These are phyloP conservation scores for Lontra canadensis DNA, from an alignment of 2,113 vertebrate species.

Conservation along the genomic window DNA sequence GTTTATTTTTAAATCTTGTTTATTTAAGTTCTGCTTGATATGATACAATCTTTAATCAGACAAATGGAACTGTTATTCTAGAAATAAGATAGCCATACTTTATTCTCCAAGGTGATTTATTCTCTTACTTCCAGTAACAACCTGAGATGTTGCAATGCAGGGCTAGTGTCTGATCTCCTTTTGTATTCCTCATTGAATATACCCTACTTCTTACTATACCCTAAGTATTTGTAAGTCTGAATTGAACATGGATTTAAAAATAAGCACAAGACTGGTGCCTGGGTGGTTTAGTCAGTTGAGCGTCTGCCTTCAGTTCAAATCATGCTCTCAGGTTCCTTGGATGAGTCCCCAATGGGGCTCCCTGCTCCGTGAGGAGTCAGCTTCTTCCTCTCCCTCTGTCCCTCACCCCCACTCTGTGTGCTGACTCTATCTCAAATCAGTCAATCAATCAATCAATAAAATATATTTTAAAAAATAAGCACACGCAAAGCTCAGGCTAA, in stretches of 20 bases:
- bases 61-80: not conserved
- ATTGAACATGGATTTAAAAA: not conserved
- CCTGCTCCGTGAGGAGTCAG: too few species aligned
- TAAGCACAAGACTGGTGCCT: not conserved
- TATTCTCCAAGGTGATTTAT: not conserved
- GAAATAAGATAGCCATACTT: not conserved
- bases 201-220: not conserved
- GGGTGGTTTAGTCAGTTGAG: not conserved
- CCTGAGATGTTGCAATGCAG: not conserved
- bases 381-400: too few species aligned
- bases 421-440: too few species aligned
- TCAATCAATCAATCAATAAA: too few species aligned
- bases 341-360: too few species aligned
- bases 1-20: not conserved
- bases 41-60: not conserved
- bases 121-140: not conserved
- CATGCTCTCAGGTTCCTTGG: too few species aligned
- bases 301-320: not conserved
- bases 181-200: not conserved
- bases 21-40: not conserved
- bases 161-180: not conserved
- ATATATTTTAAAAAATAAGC: too few species aligned
- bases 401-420: too few species aligned
- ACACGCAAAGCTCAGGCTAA: too few species aligned
- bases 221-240: not conserved